Conservation (phyloP, 2,888 invertebrate species). For the Sarcophaga carnaria region DNA sequence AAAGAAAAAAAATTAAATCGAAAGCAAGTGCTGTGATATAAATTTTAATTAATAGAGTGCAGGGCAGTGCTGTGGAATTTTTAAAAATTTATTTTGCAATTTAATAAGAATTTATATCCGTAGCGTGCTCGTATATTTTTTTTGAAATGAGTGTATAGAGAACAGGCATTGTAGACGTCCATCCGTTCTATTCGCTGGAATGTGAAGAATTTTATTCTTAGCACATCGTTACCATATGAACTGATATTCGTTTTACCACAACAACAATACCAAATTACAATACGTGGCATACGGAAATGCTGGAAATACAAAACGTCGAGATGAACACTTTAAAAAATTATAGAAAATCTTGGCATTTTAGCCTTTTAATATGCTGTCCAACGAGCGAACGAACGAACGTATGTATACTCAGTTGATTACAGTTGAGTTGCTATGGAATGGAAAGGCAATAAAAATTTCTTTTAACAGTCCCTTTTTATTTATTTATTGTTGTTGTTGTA, state of each 20-base stretch:
- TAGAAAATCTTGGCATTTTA: too few relatives aligned
- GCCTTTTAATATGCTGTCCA: too few relatives aligned
- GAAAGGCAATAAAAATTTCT: conserved; percentile 40
- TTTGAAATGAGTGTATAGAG: too few relatives aligned
- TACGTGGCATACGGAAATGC: conserved; percentile 48
- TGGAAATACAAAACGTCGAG: conserved; percentile 39
- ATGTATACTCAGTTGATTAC: background rate
- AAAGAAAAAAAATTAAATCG: too few relatives aligned
- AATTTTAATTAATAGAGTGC: conserved; percentile 51
- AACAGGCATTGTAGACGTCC: background rate
- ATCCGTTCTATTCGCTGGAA: conserved; percentile 9
- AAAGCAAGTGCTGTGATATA: conserved; percentile 52
- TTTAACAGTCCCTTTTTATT: conserved; percentile 43
- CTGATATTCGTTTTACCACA: conserved; percentile 17
- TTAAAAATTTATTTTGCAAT: conserved; percentile 56
- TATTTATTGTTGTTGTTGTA: conserved; percentile 28
- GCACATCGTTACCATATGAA: conserved; percentile 46
- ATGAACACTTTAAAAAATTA: too few relatives aligned
- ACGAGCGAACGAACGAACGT: conserved; percentile 50
- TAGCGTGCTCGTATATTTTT: background rate
- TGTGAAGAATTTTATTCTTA: conserved; percentile 47
- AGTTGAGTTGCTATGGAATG: background rate
- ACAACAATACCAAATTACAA: conserved; percentile 7
- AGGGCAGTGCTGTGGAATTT: background rate
- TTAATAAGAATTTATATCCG: conserved; percentile 1